Evolutionary conservation across 2,797 vertebrate species (phyloP).

Genomic region (Oceanodroma leucorhoa): DNA sequence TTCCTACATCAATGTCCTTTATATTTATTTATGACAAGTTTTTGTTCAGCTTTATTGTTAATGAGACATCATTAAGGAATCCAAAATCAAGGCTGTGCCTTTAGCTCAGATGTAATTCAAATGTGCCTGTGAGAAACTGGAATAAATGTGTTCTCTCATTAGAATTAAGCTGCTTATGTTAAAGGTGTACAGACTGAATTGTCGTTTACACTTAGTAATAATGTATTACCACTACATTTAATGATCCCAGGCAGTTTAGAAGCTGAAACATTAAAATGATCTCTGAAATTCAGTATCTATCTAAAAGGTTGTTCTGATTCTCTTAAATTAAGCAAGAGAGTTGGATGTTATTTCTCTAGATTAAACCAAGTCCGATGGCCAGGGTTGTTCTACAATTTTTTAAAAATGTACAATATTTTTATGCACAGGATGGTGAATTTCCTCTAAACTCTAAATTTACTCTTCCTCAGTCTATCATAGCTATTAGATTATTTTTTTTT

Average conservation of each 20-base stretch:
- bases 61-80: neutral
- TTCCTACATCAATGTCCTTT: neutral
- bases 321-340: neutral
- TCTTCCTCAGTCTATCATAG: neutral
- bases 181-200: neutral
- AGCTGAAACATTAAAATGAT: neutral
- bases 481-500: neutral
- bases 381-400: neutral
- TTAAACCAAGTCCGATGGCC: neutral
- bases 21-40: neutral
- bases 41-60: neutral
- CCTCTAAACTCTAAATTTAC: neutral
- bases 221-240: neutral
- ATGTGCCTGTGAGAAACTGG: neutral
- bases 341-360: neutral
- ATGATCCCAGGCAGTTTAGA: neutral
- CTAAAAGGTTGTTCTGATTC: neutral
- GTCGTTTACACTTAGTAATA: neutral
- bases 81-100: neutral
- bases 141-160: neutral
- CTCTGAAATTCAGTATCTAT: neutral
- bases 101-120: neutral
- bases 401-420: accelerated
- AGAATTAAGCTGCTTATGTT: neutral
- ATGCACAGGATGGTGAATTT: neutral